Base-by-base conservation (phyloP, 2,888 invertebrate species). In the Patella pellucida region DNA sequence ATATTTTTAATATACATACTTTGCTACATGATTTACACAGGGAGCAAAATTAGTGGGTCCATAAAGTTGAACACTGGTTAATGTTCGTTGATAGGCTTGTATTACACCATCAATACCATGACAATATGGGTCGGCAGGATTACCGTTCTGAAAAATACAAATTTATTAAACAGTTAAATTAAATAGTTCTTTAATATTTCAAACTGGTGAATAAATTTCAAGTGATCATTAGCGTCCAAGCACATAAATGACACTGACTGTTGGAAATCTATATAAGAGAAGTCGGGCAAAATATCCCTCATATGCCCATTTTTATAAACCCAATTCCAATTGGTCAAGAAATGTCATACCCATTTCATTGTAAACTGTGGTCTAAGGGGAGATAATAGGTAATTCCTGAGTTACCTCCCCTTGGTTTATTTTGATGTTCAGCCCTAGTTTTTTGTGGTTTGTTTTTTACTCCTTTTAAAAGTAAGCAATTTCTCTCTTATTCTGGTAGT, bases 41-140 rank as follows among this genome's bases (percentile, higher is more conserved):
- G 93, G 93, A 16, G 93, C 91, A 86, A 94, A 93, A 85, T 93
- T 93, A 11, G 93, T 94, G 12, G 93, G 93, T 2, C 93, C 93
- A 82, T 92, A 93, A 15, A 93, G 88, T 81, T 93, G 92, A 1
- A 93, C 92, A 76, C 91, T 89, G 76, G 90, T 84, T 51, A 93
- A 89, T 72, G 92, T 91, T 73, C 88, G 87, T 52, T 92, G 89
- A 86, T 93, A 93, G 2, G 93, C 92, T 16, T 91, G 90, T 78
- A 93, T 79, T 3, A 93, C 92, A 69, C 93, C 93, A 19, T 86
- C 85, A 15, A 90, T 83, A 16, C 89, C 89, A 16, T 83, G 73
- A 76, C 89, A 90, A 82, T 92, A 93, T 11, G 93, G 93, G 85
- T 92, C 92, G 73, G 82, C 78, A 9, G 86, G 87, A 70, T 86